Conservation (phyloP, 2,888 invertebrate species). For the Coecobrya sp. region DNA sequence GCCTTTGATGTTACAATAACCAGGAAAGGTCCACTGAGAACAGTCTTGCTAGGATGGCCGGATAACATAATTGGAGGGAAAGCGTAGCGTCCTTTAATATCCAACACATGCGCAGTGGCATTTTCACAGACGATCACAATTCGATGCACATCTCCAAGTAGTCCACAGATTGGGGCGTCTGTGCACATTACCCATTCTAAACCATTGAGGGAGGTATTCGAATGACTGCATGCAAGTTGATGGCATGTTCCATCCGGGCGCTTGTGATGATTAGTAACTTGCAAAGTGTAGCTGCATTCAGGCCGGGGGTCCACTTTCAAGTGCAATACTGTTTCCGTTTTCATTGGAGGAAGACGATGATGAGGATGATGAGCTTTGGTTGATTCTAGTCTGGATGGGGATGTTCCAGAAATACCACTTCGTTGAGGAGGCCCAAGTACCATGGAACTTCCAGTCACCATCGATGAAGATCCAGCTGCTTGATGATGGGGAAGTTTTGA, state of each 20-base stretch:
- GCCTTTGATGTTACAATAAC: slow-evolving; percentile 90
- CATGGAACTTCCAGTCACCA: slow-evolving; percentile 1
- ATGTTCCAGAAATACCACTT: neutral
- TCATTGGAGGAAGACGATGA: slow-evolving; percentile 78
- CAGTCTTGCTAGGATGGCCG: slow-evolving; percentile 90
- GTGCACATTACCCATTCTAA: slow-evolving; percentile 91
- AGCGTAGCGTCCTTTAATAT: slow-evolving; percentile 88
- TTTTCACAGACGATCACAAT: slow-evolving; percentile 91
- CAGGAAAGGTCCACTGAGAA: slow-evolving; percentile 88
- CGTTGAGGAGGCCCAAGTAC: neutral
- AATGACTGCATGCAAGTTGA: slow-evolving; percentile 83
- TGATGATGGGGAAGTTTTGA: slow-evolving; percentile 22
- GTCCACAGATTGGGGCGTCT: slow-evolving; percentile 90
- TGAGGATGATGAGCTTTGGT: slow-evolving; percentile 60
- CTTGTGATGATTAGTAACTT: slow-evolving; percentile 81
- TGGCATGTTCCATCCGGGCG: slow-evolving; percentile 78
- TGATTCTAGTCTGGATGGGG: slow-evolving; percentile 33
- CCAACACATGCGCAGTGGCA: slow-evolving; percentile 91
- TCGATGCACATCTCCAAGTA: slow-evolving; percentile 89
- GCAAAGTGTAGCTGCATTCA: slow-evolving; percentile 80
- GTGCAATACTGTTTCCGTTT: slow-evolving; percentile 69
- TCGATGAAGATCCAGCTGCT: slow-evolving; percentile 2
- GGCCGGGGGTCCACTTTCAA: slow-evolving; percentile 68
- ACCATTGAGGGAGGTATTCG: slow-evolving; percentile 88
- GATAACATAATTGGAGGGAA: slow-evolving; percentile 90